A percentile compares a stretch with the other conserved stretches of the same genome.
Conservation (phyloP, 2,888 invertebrate species). For the Morpho helenor region DNA sequence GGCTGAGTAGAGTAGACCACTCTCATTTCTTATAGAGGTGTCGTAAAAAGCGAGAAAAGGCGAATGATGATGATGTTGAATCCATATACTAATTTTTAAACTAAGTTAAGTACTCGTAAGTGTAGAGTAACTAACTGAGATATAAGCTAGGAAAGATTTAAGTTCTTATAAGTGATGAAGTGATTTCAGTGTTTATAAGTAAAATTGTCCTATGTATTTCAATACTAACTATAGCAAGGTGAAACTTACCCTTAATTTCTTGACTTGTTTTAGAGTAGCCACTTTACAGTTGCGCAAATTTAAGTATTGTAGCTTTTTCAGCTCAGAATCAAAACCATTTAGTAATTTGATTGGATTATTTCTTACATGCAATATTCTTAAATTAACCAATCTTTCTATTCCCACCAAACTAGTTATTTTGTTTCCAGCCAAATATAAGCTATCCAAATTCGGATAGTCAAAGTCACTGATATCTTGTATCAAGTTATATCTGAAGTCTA, state of each 20-base stretch:
- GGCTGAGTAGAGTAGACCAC: no score
- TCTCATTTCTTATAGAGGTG: no score
- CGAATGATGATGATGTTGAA: no score
- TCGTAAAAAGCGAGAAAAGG: no score
- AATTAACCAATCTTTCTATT: constrained; percentile 76
- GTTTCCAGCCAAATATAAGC: constrained; percentile 88
- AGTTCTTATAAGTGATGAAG: no score
- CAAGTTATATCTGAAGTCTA: constrained; percentile 77
- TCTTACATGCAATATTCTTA: constrained; percentile 86
- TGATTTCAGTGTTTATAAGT: no score
- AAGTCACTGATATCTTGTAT: constrained; percentile 63
- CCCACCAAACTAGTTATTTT: constrained; percentile 81
- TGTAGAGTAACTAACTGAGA: no score
- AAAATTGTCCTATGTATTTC: no score
- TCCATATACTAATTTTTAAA: no score
- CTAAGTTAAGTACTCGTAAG: no score
- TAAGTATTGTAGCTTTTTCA: constrained; percentile 71
- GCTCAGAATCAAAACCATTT: constrained; percentile 65
- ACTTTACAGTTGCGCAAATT: constrained; percentile 79
- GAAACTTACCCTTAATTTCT: constrained; percentile 63
- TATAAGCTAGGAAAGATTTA: no score
- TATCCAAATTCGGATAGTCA: constrained; percentile 79
- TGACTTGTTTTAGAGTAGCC: constrained; percentile 68
- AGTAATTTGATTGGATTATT: constrained; percentile 80
- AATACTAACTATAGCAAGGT: no score